These are phyloP conservation scores for Eupithecia inturbata DNA, from an alignment of 2,888 invertebrate species.

Conservation along the genomic window DNA sequence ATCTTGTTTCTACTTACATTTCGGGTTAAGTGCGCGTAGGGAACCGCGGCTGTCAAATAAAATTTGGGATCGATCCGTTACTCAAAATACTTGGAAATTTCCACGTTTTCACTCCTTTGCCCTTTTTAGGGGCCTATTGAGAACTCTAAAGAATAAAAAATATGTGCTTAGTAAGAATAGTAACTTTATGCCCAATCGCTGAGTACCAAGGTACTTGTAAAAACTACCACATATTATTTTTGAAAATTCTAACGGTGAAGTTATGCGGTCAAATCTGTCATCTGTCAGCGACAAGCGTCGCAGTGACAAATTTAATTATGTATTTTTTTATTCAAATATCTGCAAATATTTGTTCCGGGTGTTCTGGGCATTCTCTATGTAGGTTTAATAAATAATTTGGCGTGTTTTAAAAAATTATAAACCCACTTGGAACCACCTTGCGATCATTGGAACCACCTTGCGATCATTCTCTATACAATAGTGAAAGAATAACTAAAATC, in stretches of 20 bases:
- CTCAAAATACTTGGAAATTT: constrained; percentile 17
- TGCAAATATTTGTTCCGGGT: too few species aligned
- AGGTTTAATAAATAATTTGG: too few species aligned
- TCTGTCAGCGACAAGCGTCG: too few species aligned
- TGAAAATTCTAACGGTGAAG: neutral
- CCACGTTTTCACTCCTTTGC: neutral
- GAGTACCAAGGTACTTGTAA: neutral
- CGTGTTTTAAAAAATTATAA: too few species aligned
- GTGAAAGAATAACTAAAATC: too few species aligned
- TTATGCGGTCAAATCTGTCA: neutral
- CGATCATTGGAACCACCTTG: too few species aligned
- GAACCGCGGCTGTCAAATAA: constrained; percentile 22
- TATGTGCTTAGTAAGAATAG: neutral
- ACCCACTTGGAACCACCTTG: too few species aligned
- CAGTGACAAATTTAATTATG: too few species aligned
- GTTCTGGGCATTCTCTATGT: too few species aligned
- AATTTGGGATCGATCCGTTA: constrained; percentile 8
- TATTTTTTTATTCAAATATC: too few species aligned
- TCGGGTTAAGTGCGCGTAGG: constrained; percentile 15
- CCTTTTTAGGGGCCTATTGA: constrained; percentile 3
- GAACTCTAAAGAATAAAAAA: constrained; percentile 5
- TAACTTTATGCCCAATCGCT: neutral
- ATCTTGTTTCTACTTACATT: neutral
- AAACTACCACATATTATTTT: neutral
- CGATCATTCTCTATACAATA: too few species aligned